Evolutionary conservation across 2,888 invertebrate genomes (phyloP).

Genomic region (Sesia apiformis): DNA sequence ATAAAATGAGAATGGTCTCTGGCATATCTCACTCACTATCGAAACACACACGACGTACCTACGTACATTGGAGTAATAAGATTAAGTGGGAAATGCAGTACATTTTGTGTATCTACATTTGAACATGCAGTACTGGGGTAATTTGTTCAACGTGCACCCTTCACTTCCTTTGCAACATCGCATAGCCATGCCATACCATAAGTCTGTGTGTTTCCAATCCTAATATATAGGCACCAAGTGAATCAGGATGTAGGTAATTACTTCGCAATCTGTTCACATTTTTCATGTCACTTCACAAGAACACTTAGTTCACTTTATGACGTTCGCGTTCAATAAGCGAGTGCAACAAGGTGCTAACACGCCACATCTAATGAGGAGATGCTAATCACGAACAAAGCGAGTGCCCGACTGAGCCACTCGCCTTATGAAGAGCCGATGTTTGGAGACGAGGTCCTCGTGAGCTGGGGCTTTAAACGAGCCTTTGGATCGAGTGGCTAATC

Average conservation of each 20-base stretch:
- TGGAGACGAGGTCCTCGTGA: not conserved
- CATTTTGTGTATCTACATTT: too few relatives aligned
- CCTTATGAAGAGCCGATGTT: not conserved
- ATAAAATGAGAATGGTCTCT: too few relatives aligned
- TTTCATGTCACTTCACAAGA: not conserved
- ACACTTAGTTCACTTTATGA: not conserved
- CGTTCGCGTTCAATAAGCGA: constrained; percentile 23
- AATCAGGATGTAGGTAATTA: not conserved
- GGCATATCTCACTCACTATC: too few relatives aligned
- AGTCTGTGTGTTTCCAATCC: too few relatives aligned
- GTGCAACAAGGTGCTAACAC: constrained; percentile 31
- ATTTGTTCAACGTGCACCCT: too few relatives aligned
- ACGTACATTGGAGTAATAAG: too few relatives aligned
- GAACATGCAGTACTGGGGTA: too few relatives aligned
- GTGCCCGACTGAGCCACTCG: constrained; percentile 14
- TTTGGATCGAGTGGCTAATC: not conserved
- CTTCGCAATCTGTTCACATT: not conserved
- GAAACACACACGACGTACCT: too few relatives aligned
- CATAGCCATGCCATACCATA: too few relatives aligned
- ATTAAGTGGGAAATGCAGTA: too few relatives aligned
- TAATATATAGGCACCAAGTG: too few relatives aligned
- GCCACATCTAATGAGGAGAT: constrained; percentile 28
- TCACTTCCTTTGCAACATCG: too few relatives aligned
- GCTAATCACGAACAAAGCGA: constrained; percentile 45
- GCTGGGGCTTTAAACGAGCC: not conserved